These are phyloP conservation scores for Proisotoma minuta DNA, from an alignment of 2,888 invertebrate species.

Conservation along the genomic window DNA sequence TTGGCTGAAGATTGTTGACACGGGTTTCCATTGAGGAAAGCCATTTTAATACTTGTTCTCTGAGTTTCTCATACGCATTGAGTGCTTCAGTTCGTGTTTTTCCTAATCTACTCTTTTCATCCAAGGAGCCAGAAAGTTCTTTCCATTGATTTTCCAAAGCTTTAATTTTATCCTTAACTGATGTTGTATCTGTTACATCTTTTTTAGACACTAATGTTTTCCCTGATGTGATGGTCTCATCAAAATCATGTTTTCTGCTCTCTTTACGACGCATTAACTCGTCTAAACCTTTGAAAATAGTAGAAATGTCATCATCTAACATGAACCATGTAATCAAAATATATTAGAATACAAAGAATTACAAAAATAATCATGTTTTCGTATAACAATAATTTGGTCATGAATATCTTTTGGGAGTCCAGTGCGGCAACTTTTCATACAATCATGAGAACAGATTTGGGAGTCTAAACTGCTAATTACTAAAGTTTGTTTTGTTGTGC, in stretches of 20 bases:
- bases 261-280: conserved; percentile 58
- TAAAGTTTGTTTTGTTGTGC: no score
- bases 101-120: conserved; percentile 77
- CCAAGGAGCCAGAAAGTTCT: conserved; percentile 66
- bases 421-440: no score
- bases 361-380: no score
- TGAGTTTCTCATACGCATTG: conserved; percentile 76
- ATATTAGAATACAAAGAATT: no score
- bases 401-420: no score
- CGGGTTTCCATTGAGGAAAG: conserved; percentile 71
- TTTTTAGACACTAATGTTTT: conserved; percentile 75
- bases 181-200: conserved; percentile 80
- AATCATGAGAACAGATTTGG: no score
- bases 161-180: conserved; percentile 78
- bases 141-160: conserved; percentile 83
- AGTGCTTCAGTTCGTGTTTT: conserved; percentile 80
- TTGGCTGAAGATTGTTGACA: conserved; percentile 71
- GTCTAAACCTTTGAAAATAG: conserved; percentile 64
- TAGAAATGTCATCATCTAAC: no score
- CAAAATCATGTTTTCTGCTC: conserved; percentile 62
- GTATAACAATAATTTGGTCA: no score
- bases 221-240: conserved; percentile 73
- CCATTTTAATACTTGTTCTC: conserved; percentile 80
- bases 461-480: no score
- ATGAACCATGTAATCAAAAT: no score